Percentiles rank a stretch among this genome's conserved stretches.
Conservation (phyloP, 2,888 invertebrate genomes). For the Drosophila formosana region DNA sequence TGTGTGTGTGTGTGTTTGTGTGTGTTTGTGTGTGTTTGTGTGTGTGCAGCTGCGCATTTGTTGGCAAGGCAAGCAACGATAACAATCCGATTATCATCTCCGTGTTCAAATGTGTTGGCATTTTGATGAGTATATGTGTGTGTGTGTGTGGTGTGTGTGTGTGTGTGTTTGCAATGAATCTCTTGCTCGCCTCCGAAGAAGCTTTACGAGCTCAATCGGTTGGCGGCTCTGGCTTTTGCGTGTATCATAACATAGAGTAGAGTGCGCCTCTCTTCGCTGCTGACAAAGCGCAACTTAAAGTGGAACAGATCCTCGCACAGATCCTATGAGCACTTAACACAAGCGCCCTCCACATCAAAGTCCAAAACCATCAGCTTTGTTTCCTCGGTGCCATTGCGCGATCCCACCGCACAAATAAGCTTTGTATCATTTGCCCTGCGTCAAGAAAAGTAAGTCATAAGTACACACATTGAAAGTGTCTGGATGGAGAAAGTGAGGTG, state of each 20-base stretch:
- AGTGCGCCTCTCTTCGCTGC: constrained; percentile 25
- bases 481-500: background rate
- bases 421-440: constrained; percentile 95
- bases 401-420: constrained; percentile 99
- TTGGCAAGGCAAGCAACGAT: constrained; percentile 77
- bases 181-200: constrained; percentile 13
- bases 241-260: constrained; percentile 53
- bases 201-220: constrained; percentile 16
- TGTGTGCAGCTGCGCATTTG: constrained; percentile 68
- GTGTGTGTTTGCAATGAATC: constrained; percentile 42
- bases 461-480: background rate
- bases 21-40: constrained; percentile 48
- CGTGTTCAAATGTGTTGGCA: constrained; percentile 30
- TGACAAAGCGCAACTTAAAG: constrained; percentile 24
- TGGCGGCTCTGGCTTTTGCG: constrained; percentile 40
- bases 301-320: constrained; percentile 40
- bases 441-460: background rate
- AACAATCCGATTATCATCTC: constrained; percentile 52
- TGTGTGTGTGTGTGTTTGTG: constrained; percentile 44
- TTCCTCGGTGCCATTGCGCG: constrained; percentile 99
- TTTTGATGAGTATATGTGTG: constrained; percentile 9
- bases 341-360: constrained; percentile 94
- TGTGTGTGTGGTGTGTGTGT: constrained; percentile 23
- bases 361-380: constrained; percentile 98
- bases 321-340: constrained; percentile 87